Base-by-base conservation (phyloP, 1,140 invertebrate species). In the Pseudomyrmex dendroicus region DNA sequence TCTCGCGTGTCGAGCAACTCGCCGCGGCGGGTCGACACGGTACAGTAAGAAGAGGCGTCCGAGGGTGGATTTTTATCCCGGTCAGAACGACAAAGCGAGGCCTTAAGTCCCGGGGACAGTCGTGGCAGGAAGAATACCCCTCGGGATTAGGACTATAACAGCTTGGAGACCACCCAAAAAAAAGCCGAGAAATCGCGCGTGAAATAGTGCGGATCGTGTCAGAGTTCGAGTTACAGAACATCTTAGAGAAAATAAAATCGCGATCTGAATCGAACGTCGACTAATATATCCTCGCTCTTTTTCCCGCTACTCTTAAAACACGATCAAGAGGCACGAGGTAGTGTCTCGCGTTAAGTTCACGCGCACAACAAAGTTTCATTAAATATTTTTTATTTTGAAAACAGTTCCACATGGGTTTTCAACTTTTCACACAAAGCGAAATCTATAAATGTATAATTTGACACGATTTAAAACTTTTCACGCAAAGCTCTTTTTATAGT, bases 101-200 rank as follows among this genome's bases (percentile, higher is more conserved):
- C 68, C 85, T 84, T 88, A 89, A 89, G 89, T 83, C 88, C 84
- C 73, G 67, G 70, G 73, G 84, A 89, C 86, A 91, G 86, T 91
- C 92, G 92, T 92, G 92, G 91, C 84, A 73, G 73, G 84, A 86
- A 92, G 92, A 93, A 93, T 92, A 83, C 92, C 85, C 85, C 84
- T 86, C 67, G 76, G 92, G 92, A 93, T 93, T 93, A 93, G 89
- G 86, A 86, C 63, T 84, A 73, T 73, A 56, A 50, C 78, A 76
- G 76, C 70, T 59, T 66, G 89, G 92, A 35, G 35, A 93, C 92
- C 92, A 93, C 92, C 92, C 92, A 89, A 76, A 64, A 84, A 84
- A 84, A 64, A 82, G 83, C 80, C 61, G 61, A 78, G 62, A 84
- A 91, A 91, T 91, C 87, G 90, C 89, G 84, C 86, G 83, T 83